phyloP scores from a whole-genome alignment of 2,113 vertebrate genomes.

The Athene noctua region DNA sequence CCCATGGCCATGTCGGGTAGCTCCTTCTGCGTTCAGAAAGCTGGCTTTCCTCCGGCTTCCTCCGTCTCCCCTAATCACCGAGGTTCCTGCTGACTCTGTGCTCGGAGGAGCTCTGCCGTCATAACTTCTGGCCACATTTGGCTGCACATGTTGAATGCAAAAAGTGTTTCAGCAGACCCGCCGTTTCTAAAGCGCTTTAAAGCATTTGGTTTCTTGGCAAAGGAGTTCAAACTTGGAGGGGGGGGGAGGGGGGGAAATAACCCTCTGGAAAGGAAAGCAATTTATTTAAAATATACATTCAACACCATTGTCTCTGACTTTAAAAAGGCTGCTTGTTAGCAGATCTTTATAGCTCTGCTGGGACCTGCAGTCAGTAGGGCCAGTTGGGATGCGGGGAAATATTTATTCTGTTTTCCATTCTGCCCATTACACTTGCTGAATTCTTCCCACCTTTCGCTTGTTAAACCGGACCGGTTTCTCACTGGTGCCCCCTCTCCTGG shows the following conservation, averaged over 20 bases:
- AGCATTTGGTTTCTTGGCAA: background rate
- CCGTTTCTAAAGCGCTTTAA: background rate
- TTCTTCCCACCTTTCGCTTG: background rate
- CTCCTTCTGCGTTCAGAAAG: background rate
- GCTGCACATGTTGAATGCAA: background rate
- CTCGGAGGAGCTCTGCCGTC: background rate
- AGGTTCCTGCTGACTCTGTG: background rate
- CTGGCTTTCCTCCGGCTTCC: background rate
- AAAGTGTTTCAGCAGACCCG: background rate
- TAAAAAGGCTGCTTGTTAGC: slow-evolving; percentile 6
- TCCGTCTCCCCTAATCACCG: background rate
- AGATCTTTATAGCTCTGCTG: slow-evolving; percentile 4
- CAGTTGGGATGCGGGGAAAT: background rate
- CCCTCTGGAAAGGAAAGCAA: background rate
- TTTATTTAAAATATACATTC: background rate
- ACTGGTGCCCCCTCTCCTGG: background rate
- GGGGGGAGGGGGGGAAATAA: no score
- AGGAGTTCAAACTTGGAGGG: background rate
- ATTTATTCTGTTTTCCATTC: background rate
- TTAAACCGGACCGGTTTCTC: background rate
- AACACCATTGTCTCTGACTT: background rate
- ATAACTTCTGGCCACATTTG: background rate
- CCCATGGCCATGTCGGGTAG: background rate
- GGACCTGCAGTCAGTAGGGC: background rate
- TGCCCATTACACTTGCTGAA: background rate